phyloP scores from a whole-genome alignment of 2,113 vertebrate genomes.

The Channa argus region DNA sequence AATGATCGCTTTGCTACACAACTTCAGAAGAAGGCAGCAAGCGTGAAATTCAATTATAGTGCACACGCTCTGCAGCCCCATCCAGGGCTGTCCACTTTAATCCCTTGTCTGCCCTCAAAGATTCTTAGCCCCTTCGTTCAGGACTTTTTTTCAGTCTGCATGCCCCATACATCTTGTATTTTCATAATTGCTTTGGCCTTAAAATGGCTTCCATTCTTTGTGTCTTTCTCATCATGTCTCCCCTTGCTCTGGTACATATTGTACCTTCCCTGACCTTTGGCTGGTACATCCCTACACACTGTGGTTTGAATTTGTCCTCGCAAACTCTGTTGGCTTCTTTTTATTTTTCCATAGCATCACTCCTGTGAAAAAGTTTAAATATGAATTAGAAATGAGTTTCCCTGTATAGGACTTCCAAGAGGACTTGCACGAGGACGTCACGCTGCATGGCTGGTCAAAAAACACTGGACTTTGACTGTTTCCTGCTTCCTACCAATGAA shows the following conservation, averaged over 20 bases:
- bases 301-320: neutral
- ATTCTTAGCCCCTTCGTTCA: constrained; percentile 58
- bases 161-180: constrained; percentile 7
- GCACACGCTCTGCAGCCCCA: constrained; percentile 85
- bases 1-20: constrained; percentile 93
- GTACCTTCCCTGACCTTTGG: constrained; percentile 8
- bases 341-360: too few species aligned
- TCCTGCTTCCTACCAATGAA: constrained; percentile 2
- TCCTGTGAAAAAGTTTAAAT: too few species aligned
- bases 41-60: constrained; percentile 95
- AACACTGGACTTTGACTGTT: constrained; percentile 9
- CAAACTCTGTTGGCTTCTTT: too few species aligned
- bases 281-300: neutral
- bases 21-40: constrained; percentile 93
- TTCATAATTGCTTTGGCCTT: constrained; percentile 3
- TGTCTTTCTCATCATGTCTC: neutral
- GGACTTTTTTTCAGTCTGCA: constrained; percentile 12
- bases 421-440: neutral
- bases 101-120: constrained; percentile 80
- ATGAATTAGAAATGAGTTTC: too few species aligned
- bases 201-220: neutral
- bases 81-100: constrained; percentile 89
- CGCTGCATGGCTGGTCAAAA: constrained; percentile 6
- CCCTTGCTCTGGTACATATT: neutral
- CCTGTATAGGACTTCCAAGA: neutral